A percentile compares a stretch with the other conserved stretches of the same genome.
phyloP scores from a whole-genome alignment of 2,797 vertebrate species.

The Hafferia zeledoni region DNA sequence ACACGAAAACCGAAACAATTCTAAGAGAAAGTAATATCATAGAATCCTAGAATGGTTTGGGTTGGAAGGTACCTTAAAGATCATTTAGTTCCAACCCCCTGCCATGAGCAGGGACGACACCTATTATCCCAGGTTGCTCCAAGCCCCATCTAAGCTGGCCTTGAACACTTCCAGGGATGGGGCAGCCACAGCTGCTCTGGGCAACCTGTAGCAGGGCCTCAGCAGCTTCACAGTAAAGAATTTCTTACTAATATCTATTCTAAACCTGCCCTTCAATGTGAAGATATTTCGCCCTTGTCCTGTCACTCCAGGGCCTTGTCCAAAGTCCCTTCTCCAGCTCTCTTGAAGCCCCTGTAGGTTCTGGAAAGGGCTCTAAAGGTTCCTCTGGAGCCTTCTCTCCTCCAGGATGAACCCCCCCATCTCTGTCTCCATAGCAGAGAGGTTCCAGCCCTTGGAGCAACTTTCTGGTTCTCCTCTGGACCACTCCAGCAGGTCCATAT shows the following conservation, averaged over 20 bases:
- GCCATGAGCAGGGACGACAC: not conserved
- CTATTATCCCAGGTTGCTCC: rapidly evolving
- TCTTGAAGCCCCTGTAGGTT: not conserved
- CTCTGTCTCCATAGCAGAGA: not conserved
- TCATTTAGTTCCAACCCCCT: not conserved
- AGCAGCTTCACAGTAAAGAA: rapidly evolving
- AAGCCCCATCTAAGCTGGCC: rapidly evolving
- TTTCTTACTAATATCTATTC: not conserved
- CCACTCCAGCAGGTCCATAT: not conserved
- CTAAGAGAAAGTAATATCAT: not conserved
- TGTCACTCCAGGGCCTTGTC: not conserved
- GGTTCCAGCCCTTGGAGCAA: rapidly evolving
- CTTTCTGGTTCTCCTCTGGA: not conserved
- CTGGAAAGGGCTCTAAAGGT: not conserved
- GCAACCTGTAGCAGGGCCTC: rapidly evolving
- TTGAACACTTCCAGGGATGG: not conserved
- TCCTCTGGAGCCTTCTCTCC: not conserved
- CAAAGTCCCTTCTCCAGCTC: not conserved
- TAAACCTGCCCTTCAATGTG: rapidly evolving
- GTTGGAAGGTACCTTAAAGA: not conserved
- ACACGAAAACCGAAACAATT: rapidly evolving
- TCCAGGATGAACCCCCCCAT: not conserved
- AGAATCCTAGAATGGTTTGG: not conserved
- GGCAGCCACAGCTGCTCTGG: not conserved
- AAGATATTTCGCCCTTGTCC: not conserved